Evolutionary conservation across 2,888 invertebrate genomes (phyloP).

Genomic region (Iphiclides podalirius): DNA sequence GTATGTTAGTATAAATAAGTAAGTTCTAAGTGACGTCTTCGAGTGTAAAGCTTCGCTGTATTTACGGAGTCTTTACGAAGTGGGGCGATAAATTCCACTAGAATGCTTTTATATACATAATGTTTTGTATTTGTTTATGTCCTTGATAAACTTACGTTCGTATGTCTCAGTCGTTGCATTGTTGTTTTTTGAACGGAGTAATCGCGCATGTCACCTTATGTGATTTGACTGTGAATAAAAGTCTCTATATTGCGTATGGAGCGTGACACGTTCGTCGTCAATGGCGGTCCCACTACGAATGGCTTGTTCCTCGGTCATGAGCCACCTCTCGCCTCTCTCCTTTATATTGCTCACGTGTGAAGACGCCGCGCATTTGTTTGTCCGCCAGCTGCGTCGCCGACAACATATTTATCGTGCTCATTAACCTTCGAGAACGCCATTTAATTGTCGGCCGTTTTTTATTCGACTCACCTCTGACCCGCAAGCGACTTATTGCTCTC

Average conservation of each 20-base stretch:
- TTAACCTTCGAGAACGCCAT: conserved; percentile 80
- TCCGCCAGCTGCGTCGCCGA: conserved; percentile 78
- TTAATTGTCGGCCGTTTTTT: conserved; percentile 80
- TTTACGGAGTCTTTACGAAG: too few species aligned
- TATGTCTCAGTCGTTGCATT: neutral
- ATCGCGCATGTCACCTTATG: conserved; percentile 45
- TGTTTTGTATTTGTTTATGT: too few species aligned
- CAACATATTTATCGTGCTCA: conserved; percentile 80
- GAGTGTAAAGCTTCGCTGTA: too few species aligned
- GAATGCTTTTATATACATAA: too few species aligned
- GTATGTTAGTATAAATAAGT: too few species aligned
- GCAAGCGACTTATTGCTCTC: conserved; percentile 76
- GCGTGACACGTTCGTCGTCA: conserved; percentile 52
- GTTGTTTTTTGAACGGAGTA: conserved; percentile 44
- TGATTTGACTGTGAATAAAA: conserved; percentile 38
- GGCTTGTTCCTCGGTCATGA: conserved; percentile 64
- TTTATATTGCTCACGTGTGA: conserved; percentile 65
- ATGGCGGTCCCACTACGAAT: conserved; percentile 57
- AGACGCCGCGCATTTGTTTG: conserved; percentile 72
- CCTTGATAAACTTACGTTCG: too few species aligned
- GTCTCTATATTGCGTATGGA: conserved; percentile 6
- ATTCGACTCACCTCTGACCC: conserved; percentile 79
- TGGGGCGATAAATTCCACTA: too few species aligned
- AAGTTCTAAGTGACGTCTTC: too few species aligned
- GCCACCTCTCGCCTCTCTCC: conserved; percentile 33